phyloP scores from a whole-genome alignment of 2,797 vertebrate genomes.

The Hyperoplus immaculatus region DNA sequence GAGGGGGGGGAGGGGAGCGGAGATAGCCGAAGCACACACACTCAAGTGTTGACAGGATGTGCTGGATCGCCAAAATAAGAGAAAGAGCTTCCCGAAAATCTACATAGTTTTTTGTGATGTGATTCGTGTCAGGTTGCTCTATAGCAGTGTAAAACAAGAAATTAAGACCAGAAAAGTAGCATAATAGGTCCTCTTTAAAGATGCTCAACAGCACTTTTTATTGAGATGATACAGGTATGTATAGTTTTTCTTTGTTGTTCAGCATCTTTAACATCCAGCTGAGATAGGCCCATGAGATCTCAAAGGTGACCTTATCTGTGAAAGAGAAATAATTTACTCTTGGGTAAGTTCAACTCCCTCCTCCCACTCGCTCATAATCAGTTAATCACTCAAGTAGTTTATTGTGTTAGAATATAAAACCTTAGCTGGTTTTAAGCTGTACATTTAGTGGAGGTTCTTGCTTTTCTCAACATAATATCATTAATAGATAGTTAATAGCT shows the following conservation, averaged over 20 bases:
- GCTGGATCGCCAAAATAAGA: no score
- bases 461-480: not conserved
- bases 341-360: slow-evolving; percentile 46
- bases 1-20: no score
- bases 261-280: slow-evolving; percentile 43
- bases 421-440: not conserved
- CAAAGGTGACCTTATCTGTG: slow-evolving; percentile 41
- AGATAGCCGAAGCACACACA: no score
- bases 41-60: no score
- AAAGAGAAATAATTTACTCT: slow-evolving; percentile 49
- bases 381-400: slow-evolving; percentile 11
- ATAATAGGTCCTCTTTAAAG: no score
- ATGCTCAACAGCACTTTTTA: slow-evolving; percentile 61
- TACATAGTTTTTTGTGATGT: no score
- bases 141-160: no score
- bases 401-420: slow-evolving; percentile 19
- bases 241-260: slow-evolving; percentile 6
- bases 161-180: no score
- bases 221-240: slow-evolving; percentile 47
- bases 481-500: no score
- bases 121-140: no score
- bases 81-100: no score
- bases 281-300: slow-evolving; percentile 26
- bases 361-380: slow-evolving; percentile 7
- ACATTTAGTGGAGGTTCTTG: not conserved